Evolutionary conservation across 2,113 vertebrate species (phyloP), one percentile per base, ranked within the genome.

Genomic region (Phocoena phocoena): DNA sequence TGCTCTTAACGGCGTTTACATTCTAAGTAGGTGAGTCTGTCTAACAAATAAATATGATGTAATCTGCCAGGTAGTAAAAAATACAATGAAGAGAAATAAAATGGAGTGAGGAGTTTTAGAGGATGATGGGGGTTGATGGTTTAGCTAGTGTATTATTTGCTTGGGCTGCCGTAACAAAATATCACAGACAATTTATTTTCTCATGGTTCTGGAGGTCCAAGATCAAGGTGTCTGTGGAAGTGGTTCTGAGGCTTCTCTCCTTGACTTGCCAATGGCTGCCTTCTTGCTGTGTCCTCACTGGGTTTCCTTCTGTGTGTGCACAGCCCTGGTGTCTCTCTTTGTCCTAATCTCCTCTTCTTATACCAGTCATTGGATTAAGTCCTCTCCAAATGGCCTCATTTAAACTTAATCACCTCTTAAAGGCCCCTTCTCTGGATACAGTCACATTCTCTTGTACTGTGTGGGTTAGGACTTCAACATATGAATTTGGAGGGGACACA

Each of bases 131-230:
- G 7, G 8, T 47, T 65, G 36, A 55, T 62, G n/a, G 76, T 77
- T 88, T 80, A 53, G 47, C 80, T 84, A 5, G 26, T n/a, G 2
- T 36, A 21, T 80, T 63, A n/a, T 73, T 85, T 95, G 60, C 26
- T 89, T n/a, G 47, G 63, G 26, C 73, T 86, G 47, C 77, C 8
- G 0, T 96, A 38, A 74, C 88, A 86, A 67, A 94, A 41, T 67
- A 13, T 20, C 13, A 21, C 17, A 82, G 38, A 76, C 20, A 47
- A 23, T 20, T 33, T 31, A 14, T 71, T 85, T 60, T 68, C 47
- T 90, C 84, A 11, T 20, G 26, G 68, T 77, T 87, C 9, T 60
- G 21, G 67, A 93, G 65, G 38, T 82, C 26, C 62, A 67, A n/a
- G 44, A 31, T 44, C 26, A 50, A n/a, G 9, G 25, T 38, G 26